Percentiles rank a stretch among this genome's conserved stretches.
Evolutionary conservation across 2,888 invertebrate genomes (phyloP).

Genomic region (Mimumesa dahlbomi): DNA sequence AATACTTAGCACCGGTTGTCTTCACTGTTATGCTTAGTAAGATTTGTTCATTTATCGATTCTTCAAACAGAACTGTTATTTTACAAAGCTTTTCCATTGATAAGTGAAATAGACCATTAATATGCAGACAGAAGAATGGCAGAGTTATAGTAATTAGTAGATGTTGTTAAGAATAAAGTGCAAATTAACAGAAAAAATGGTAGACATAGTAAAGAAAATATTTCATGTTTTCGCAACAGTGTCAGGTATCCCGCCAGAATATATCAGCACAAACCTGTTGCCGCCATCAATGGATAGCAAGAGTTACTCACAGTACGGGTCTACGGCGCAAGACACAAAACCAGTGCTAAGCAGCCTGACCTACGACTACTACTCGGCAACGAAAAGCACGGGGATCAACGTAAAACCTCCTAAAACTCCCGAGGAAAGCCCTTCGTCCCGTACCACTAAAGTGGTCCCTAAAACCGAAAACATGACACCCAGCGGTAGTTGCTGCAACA

Average conservation of each 20-base stretch:
- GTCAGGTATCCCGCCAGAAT: slow-evolving; percentile 78
- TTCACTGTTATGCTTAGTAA: too few species aligned
- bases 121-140: too few species aligned
- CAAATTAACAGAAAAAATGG: too few species aligned
- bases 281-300: slow-evolving; percentile 77
- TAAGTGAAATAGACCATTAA: too few species aligned
- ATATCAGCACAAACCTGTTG: slow-evolving; percentile 77
- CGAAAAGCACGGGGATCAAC: slow-evolving; percentile 75
- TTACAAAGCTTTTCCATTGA: too few species aligned
- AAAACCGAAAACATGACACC: slow-evolving; percentile 77
- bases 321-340: slow-evolving; percentile 74
- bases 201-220: too few species aligned
- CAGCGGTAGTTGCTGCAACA: slow-evolving; percentile 80
- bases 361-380: slow-evolving; percentile 76
- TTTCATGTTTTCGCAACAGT: slow-evolving; percentile 58
- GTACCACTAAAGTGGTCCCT: slow-evolving; percentile 71
- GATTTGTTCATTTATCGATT: too few species aligned
- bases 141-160: too few species aligned
- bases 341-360: slow-evolving; percentile 73
- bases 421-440: slow-evolving; percentile 72
- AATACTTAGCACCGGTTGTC: too few species aligned
- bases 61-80: too few species aligned
- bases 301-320: slow-evolving; percentile 74
- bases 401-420: slow-evolving; percentile 83
- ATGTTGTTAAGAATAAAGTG: too few species aligned